Conservation (phyloP, 2,888 invertebrate species). For the Callinectes sapidus region DNA sequence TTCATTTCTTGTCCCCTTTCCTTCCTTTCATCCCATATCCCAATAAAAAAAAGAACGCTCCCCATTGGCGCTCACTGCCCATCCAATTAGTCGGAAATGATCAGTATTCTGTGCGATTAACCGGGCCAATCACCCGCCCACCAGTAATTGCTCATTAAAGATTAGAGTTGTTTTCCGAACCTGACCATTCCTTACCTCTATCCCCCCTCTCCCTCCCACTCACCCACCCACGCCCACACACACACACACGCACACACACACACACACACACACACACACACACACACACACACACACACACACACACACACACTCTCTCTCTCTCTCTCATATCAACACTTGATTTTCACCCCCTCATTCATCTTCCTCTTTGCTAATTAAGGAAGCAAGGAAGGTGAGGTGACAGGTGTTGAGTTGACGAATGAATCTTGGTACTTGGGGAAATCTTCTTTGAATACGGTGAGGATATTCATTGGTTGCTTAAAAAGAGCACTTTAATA, state of each 20-base stretch:
- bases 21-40: not conserved
- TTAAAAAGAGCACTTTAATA: not conserved
- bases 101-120: slow-evolving; percentile 35
- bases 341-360: not conserved
- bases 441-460: not conserved
- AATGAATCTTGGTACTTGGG: not conserved
- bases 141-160: slow-evolving; percentile 37
- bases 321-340: not conserved
- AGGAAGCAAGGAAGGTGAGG: not conserved
- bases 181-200: not conserved
- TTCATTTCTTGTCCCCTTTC: not conserved
- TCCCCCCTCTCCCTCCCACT: not conserved
- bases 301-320: not conserved
- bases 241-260: not conserved
- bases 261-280: not conserved
- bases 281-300: not conserved
- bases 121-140: slow-evolving; percentile 8
- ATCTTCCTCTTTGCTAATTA: slow-evolving; percentile 11
- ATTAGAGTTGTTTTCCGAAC: slow-evolving; percentile 31
- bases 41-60: not conserved
- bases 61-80: slow-evolving; percentile 17
- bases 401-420: not conserved
- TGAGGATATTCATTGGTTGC: not conserved
- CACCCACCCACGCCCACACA: not conserved
- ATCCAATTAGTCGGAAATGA: slow-evolving; percentile 37